A percentile compares a stretch with the other conserved stretches of the same genome.
Evolutionary conservation across 2,888 invertebrate species (phyloP).

Genomic region (Pinctada fucata): DNA sequence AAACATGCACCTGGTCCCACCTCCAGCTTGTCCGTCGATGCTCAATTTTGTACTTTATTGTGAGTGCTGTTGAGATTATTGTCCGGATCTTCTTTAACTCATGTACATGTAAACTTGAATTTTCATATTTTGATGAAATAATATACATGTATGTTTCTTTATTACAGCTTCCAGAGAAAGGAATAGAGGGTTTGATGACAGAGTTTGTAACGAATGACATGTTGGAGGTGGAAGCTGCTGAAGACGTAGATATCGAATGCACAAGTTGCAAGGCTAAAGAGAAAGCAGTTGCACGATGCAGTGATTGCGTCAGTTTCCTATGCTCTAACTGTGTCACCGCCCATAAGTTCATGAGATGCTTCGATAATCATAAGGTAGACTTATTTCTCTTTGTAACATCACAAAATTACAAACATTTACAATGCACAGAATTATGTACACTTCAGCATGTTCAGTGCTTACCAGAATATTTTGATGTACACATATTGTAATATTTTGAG

Average conservation of each 20-base stretch:
- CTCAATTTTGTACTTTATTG: too few relatives aligned
- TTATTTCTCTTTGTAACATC: neutral
- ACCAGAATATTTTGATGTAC: too few relatives aligned
- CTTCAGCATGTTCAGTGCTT: too few relatives aligned
- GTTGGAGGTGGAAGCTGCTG: slow-evolving; percentile 81
- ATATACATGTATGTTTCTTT: neutral
- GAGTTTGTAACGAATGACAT: slow-evolving; percentile 88
- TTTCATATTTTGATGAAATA: too few relatives aligned
- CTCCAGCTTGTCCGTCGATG: too few relatives aligned
- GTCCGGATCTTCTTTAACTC: too few relatives aligned
- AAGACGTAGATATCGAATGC: slow-evolving; percentile 83
- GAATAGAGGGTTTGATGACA: slow-evolving; percentile 86
- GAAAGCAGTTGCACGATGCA: slow-evolving; percentile 94
- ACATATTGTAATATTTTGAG: too few relatives aligned
- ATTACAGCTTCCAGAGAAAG: slow-evolving; percentile 42
- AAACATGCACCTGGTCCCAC: too few relatives aligned
- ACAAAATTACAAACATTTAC: neutral
- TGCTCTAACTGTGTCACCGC: slow-evolving; percentile 96
- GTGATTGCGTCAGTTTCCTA: slow-evolving; percentile 95
- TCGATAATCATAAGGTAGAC: slow-evolving; percentile 88
- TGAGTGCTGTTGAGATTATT: too few relatives aligned
- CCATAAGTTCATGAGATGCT: slow-evolving; percentile 97
- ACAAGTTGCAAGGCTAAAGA: slow-evolving; percentile 97
- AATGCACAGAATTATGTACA: too few relatives aligned
- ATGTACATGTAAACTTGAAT: too few relatives aligned